Evolutionary conservation across 1,140 invertebrate genomes (phyloP).

Genomic region (Coboldia fuscipes): DNA sequence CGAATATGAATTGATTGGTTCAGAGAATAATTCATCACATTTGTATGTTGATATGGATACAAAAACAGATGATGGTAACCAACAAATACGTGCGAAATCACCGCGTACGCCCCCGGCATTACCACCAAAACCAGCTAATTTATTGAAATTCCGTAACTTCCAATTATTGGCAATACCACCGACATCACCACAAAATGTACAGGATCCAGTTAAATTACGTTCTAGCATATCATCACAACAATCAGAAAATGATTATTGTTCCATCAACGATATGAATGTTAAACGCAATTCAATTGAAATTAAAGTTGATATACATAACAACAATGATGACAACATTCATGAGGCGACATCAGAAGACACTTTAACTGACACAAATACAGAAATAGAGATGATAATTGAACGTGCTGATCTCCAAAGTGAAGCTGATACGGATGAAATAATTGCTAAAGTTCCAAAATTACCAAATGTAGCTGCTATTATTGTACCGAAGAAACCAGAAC

Average conservation of each 20-base stretch:
- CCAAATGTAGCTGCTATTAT: slow-evolving; percentile 29
- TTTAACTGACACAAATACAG: slow-evolving; percentile 6
- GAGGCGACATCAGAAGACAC: slow-evolving; percentile 2
- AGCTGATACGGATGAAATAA: slow-evolving; percentile 20
- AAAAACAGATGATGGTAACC: slow-evolving; percentile 1
- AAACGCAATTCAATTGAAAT: slow-evolving; percentile 13
- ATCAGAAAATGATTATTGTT: slow-evolving; percentile 28
- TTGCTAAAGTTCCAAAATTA: slow-evolving; percentile 27
- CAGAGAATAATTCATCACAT: slow-evolving; percentile 14
- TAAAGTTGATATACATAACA: slow-evolving; percentile 15
- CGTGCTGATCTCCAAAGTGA: slow-evolving; percentile 11
- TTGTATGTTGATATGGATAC: slow-evolving; percentile 26
- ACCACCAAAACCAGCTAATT: slow-evolving; percentile 37
- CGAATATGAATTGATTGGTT: slow-evolving; percentile 27
- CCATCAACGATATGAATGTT: slow-evolving; percentile 25
- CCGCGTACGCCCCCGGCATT: slow-evolving; percentile 29
- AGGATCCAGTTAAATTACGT: neutral
- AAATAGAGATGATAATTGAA: slow-evolving; percentile 4
- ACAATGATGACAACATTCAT: slow-evolving; percentile 10
- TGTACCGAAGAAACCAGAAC: slow-evolving; percentile 18
- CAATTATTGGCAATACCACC: slow-evolving; percentile 8
- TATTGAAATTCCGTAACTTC: slow-evolving; percentile 18
- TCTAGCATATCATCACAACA: slow-evolving; percentile 2
- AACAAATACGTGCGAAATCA: slow-evolving; percentile 1
- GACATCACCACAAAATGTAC: neutral